These are phyloP conservation scores for Eulithis testata DNA, from an alignment of 2,888 invertebrate species.

Conservation along the genomic window DNA sequence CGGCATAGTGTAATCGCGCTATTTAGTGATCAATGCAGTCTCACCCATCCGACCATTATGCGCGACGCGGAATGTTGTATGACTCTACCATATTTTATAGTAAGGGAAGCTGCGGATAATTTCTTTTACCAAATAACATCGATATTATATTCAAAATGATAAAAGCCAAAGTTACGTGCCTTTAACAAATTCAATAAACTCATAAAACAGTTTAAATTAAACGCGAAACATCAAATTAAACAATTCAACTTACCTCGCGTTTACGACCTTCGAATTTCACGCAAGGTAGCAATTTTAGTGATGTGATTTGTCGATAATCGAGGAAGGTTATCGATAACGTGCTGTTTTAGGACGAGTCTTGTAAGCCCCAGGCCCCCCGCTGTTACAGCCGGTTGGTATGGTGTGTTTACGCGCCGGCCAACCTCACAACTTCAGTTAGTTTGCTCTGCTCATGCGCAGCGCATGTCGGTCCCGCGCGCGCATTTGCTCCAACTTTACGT, in stretches of 20 bases:
- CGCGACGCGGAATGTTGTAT: too few relatives aligned
- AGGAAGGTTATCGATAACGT: slow-evolving; percentile 70
- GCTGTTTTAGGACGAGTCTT: slow-evolving; percentile 63
- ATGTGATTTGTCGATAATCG: slow-evolving; percentile 55
- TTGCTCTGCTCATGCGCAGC: slow-evolving; percentile 65
- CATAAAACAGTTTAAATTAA: slow-evolving; percentile 23
- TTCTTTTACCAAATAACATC: too few relatives aligned
- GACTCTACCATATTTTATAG: too few relatives aligned
- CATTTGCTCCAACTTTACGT: slow-evolving; percentile 62
- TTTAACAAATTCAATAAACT: slow-evolving; percentile 13
- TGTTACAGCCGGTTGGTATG: slow-evolving; percentile 39
- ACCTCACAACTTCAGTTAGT: slow-evolving; percentile 56
- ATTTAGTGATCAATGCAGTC: too few relatives aligned
- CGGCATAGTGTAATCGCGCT: too few relatives aligned
- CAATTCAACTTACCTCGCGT: slow-evolving; percentile 36
- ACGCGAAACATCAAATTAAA: slow-evolving; percentile 31
- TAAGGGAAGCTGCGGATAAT: too few relatives aligned
- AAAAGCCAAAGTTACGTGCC: too few relatives aligned
- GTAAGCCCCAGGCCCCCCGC: slow-evolving; percentile 62
- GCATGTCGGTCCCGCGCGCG: slow-evolving; percentile 63
- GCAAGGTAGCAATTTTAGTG: slow-evolving; percentile 58
- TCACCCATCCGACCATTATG: too few relatives aligned
- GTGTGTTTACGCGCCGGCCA: slow-evolving; percentile 52
- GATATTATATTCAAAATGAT: too few relatives aligned
- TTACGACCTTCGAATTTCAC: slow-evolving; percentile 52